These are phyloP conservation scores for Doris montereyensis DNA, from an alignment of 2,888 invertebrate genomes.

Conservation along the genomic window DNA sequence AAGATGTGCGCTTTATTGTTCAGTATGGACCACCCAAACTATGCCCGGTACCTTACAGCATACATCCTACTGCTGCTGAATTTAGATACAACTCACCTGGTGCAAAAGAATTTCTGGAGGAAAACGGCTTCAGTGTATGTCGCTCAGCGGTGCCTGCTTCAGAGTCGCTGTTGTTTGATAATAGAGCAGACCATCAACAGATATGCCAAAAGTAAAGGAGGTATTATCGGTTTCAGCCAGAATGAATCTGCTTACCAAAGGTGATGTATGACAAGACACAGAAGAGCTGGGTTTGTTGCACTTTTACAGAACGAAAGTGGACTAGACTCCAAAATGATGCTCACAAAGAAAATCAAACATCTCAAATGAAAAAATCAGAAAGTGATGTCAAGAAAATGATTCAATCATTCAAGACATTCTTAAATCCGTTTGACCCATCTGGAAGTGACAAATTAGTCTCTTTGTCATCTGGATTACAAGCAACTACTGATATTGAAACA, in stretches of 20 bases:
- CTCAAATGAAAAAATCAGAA: neutral
- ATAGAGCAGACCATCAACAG: too few species aligned
- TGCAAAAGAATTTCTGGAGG: too few species aligned
- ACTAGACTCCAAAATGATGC: slow-evolving; percentile 7
- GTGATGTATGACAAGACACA: neutral
- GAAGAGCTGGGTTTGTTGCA: neutral
- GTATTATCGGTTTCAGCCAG: neutral
- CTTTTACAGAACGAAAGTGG: neutral
- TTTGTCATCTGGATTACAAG: slow-evolving; percentile 17
- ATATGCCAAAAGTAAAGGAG: neutral
- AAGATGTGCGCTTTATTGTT: too few species aligned
- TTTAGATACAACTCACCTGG: too few species aligned
- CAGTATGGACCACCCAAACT: too few species aligned
- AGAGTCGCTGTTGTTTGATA: too few species aligned
- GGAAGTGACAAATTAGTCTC: slow-evolving; percentile 9
- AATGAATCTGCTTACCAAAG: neutral
- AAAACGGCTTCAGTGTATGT: too few species aligned
- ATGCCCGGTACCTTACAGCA: too few species aligned
- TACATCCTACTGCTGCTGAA: too few species aligned
- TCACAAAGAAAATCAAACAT: too few species aligned
- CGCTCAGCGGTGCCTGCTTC: too few species aligned
- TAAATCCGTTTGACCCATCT: slow-evolving; percentile 3
- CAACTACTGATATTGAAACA: neutral
- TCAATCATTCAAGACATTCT: slow-evolving; percentile 6
- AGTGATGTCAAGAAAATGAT: slow-evolving; percentile 13